Evolutionary conservation across 2,113 vertebrate species (phyloP).

Genomic region (Cavia porcellus): DNA sequence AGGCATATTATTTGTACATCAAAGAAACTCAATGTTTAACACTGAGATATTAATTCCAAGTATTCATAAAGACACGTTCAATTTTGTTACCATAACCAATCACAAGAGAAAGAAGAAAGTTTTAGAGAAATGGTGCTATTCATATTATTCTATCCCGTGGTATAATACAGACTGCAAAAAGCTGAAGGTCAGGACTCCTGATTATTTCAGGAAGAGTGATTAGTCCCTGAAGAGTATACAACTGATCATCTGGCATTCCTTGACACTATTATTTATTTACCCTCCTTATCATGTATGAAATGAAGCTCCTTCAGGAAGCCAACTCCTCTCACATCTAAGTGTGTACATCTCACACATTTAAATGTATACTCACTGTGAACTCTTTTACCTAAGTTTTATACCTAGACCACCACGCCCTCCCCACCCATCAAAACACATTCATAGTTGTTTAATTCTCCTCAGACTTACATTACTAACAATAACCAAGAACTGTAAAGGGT

Average conservation of each 20-base stretch:
- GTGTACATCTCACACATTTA: neutral
- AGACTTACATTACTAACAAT: neutral
- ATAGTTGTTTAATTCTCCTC: neutral
- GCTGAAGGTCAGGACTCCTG: neutral
- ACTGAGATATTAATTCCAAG: neutral
- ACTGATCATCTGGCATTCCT: neutral
- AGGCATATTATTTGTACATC: neutral
- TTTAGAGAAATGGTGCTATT: conserved; percentile 23
- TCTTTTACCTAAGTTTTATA: neutral
- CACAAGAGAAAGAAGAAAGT: conserved; percentile 70
- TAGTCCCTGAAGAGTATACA: neutral
- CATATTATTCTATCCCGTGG: neutral
- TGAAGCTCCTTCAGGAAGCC: neutral
- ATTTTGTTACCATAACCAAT: neutral
- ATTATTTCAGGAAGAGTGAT: neutral
- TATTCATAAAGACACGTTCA: neutral
- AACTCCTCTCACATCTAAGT: neutral
- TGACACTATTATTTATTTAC: neutral
- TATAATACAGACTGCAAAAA: neutral
- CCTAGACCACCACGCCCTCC: neutral
- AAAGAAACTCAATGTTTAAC: neutral
- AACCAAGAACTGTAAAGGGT: neutral
- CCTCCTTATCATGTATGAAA: neutral
- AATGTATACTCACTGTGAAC: neutral
- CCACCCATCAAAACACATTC: neutral